Evolutionary conservation across 2,888 invertebrate genomes (phyloP), one percentile per base, ranked within the genome.

Genomic region (Brenthis ino): DNA sequence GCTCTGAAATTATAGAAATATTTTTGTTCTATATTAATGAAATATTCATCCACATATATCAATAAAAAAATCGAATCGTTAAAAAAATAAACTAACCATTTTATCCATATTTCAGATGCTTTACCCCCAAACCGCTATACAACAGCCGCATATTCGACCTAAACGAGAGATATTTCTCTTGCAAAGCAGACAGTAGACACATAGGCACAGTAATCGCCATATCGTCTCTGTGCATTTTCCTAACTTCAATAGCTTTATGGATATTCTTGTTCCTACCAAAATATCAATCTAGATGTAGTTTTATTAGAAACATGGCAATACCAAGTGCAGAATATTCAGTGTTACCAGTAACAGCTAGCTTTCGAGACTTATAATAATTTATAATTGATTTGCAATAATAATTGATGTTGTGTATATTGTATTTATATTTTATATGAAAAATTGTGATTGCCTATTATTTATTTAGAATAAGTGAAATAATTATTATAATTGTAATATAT

Each of bases 131-230:
- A 1, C 72, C 82, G 0, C 78, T 92, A 0, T 85, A 77, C 77
- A 89, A 90, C 81, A 91, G 89, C 53, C 80, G 87, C 3, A 81
- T 94, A 37, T 88, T 88, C 76, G 88, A 93, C 12, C 77, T 94
- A 24, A 81, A 90, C 0, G 77, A 78, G 0, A 83, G 89, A 57
- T 91, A 90, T 75, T 87, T 94, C 73, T 76, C 77, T 0, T 94
- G 94, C 74, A 61, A 76, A 0, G 57, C 71, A 0, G 70, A 77
- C 2, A 75, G 76, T 4, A 77, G 75, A 2, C 77, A 80, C 71
- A 64, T 83, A 0, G 86, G 86, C 0, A 65, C 84, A 0, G 77
- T 78, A 0, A 72, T 90, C 16, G 82, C 85, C 0, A 77, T 81
- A 0, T 74, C 86, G 0, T 73, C 84, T 0, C 74, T 88, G 5